Conservation (phyloP, 2,797 vertebrate species). For the Artibeus jamaicensis region DNA sequence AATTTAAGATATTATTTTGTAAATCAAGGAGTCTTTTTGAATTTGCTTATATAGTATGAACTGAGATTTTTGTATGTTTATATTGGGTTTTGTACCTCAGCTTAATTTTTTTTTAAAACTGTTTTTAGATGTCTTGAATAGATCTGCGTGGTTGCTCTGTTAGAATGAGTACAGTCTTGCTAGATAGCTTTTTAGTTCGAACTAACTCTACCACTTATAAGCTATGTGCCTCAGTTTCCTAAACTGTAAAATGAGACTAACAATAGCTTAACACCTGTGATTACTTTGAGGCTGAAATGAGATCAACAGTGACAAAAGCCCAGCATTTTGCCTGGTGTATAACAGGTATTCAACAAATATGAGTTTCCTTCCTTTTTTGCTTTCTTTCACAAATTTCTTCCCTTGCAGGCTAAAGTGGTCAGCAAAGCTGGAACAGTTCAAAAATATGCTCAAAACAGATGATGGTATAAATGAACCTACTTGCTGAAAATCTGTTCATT, state of each 20-base stretch:
- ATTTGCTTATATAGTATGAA: neutral
- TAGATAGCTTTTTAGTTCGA: neutral
- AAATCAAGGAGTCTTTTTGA: constrained; percentile 15
- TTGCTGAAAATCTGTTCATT: neutral
- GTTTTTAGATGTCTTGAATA: constrained; percentile 16
- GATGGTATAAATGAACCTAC: neutral
- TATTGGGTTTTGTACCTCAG: neutral
- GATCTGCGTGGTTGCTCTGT: neutral
- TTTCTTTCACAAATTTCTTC: neutral
- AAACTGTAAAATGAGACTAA: neutral
- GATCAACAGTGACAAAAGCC: neutral
- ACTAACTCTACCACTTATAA: neutral
- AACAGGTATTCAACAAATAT: neutral
- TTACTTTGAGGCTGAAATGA: neutral
- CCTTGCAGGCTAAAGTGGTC: neutral
- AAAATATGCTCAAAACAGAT: neutral
- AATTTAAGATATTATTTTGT: neutral
- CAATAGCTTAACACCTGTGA: neutral
- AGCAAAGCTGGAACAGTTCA: neutral
- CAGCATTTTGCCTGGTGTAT: neutral
- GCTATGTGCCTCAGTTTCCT: neutral
- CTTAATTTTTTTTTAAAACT: neutral
- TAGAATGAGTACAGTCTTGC: neutral
- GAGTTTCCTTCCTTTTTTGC: neutral
- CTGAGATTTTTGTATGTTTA: neutral